A percentile compares a stretch with the other conserved stretches of the same genome.
These are phyloP conservation scores for Rotaria macrura DNA, from an alignment of 2,888 invertebrate species.

Conservation along the genomic window DNA sequence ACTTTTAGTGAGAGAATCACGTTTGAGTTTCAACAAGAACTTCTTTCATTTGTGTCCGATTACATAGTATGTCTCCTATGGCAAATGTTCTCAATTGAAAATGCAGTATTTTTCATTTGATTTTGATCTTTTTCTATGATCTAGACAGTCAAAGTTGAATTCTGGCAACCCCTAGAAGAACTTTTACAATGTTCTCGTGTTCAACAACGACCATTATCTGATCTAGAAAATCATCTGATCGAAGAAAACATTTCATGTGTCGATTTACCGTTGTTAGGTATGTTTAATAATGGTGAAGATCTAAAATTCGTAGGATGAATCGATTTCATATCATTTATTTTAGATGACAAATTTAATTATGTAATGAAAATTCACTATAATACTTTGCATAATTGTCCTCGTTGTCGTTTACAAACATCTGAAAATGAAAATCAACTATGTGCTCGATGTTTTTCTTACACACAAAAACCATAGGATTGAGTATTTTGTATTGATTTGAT, in stretches of 20 bases:
- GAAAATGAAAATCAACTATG: not conserved
- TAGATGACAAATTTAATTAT: slow-evolving; percentile 11
- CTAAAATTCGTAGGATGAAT: too few relatives aligned
- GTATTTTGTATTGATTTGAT: not conserved
- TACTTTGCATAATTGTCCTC: not conserved
- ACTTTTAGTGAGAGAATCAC: too few relatives aligned
- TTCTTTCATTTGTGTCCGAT: too few relatives aligned
- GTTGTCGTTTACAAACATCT: slow-evolving; percentile 8
- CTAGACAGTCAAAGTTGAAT: not conserved
- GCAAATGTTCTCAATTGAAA: too few relatives aligned
- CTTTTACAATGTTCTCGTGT: slow-evolving; percentile 1
- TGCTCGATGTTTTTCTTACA: not conserved
- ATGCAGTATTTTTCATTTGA: not conserved
- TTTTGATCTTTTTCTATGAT: not conserved
- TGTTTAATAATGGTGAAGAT: not conserved
- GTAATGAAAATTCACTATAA: not conserved
- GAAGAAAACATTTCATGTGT: not conserved
- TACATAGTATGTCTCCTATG: too few relatives aligned
- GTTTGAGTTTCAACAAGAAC: too few relatives aligned
- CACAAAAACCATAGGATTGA: not conserved
- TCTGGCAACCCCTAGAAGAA: slow-evolving; percentile 9
- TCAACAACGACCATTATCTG: not conserved
- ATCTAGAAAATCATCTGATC: not conserved
- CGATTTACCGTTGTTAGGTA: not conserved
- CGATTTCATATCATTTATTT: not conserved